Conservation (phyloP, 1,140 invertebrate genomes). For the Heliconius hermathena region DNA sequence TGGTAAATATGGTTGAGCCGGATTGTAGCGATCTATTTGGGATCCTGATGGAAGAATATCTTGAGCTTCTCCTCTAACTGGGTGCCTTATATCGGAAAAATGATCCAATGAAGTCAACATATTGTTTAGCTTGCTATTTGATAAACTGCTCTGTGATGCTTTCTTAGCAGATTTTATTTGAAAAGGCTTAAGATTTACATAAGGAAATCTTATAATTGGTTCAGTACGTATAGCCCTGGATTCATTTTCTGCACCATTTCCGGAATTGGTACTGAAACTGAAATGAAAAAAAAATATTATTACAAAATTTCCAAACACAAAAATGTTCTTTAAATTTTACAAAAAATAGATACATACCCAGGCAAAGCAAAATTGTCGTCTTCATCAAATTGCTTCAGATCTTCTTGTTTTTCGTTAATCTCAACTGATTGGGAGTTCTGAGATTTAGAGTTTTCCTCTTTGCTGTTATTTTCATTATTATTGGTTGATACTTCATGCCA, state of each 20-base stretch:
- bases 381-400: slow-evolving; percentile 25
- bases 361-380: slow-evolving; percentile 72
- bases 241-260: slow-evolving; percentile 74
- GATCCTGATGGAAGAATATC: slow-evolving; percentile 57
- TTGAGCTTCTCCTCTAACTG: slow-evolving; percentile 72
- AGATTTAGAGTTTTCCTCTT: neutral
- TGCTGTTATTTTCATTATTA: slow-evolving; percentile 37
- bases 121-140: slow-evolving; percentile 62
- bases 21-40: slow-evolving; percentile 74
- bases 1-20: slow-evolving; percentile 77
- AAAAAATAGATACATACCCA: slow-evolving; percentile 52
- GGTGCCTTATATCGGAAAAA: slow-evolving; percentile 66
- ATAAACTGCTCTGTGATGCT: slow-evolving; percentile 41
- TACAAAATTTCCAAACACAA: neutral
- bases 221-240: slow-evolving; percentile 74
- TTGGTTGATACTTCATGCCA: slow-evolving; percentile 64
- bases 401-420: neutral
- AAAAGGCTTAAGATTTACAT: slow-evolving; percentile 72
- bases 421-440: neutral
- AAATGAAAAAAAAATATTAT: slow-evolving; percentile 36
- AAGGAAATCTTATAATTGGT: slow-evolving; percentile 68
- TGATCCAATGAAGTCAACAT: slow-evolving; percentile 67
- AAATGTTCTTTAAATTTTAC: neutral
- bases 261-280: slow-evolving; percentile 68
- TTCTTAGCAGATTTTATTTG: slow-evolving; percentile 65